Conservation (phyloP, 2,797 vertebrate species). For the Limosa lapponica region DNA sequence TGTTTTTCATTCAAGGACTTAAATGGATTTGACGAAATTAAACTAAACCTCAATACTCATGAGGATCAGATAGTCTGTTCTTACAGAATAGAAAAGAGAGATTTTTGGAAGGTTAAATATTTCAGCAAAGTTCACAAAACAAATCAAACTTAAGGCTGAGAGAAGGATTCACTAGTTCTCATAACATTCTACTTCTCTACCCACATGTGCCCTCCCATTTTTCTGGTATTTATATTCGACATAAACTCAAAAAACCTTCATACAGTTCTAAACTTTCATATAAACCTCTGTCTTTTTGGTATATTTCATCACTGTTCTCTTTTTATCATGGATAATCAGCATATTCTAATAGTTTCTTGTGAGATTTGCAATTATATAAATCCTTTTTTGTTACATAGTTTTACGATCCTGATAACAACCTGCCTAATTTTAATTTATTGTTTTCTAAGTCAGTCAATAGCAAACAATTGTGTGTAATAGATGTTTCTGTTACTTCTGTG, state of each 20-base stretch:
- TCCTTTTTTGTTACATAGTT: neutral
- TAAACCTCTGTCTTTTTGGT: neutral
- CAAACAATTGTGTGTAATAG: neutral
- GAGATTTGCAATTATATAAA: neutral
- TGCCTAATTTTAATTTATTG: neutral
- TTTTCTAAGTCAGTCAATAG: neutral
- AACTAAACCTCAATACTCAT: neutral
- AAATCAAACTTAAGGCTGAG: neutral
- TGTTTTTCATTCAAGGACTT: neutral
- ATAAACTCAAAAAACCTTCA: neutral
- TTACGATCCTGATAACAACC: neutral
- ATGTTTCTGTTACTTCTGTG: neutral
- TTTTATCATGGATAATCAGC: neutral
- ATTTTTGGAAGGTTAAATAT: neutral
- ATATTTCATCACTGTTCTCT: neutral
- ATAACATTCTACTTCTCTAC: neutral
- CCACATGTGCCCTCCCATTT: neutral
- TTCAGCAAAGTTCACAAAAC: neutral
- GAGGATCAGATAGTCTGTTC: neutral
- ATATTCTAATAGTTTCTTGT: neutral
- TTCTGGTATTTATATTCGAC: neutral
- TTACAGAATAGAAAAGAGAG: neutral
- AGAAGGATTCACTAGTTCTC: neutral
- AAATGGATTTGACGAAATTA: slow-evolving; percentile 22
- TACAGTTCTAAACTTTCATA: neutral